Evolutionary conservation across 2,113 vertebrate species (phyloP), one percentile per base, ranked within the genome.

Genomic region (Rousettus leschenaultii): DNA sequence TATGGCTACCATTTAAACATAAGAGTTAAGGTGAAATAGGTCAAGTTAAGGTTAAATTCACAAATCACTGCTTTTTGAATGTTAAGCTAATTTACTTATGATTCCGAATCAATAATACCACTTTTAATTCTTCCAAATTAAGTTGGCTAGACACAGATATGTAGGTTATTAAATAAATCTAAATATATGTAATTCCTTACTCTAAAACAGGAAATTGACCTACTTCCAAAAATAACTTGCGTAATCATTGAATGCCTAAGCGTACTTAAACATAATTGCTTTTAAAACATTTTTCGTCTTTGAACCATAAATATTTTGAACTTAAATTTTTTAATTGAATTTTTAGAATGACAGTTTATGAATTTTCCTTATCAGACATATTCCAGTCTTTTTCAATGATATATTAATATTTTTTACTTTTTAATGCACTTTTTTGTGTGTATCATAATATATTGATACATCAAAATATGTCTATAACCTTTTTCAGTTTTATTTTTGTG

Each of bases 171-270:
- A 83, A 71, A 22, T 93, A 88, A 88, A 65, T 70, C 33, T 89
- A 86, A 97, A 71, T 89, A 82, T 95, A 82, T 89, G 5, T 95
- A 57, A 80, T 92, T 94, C 90, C 21, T 92, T 43, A 87, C 16
- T 89, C 21, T 84, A 66, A 75, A 95, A 26, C 8, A 83, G 43
- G 28, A 80, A 57, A 68, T 92, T 96, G 38, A 88, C 77, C 40
- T 95, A 35, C 35, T 86, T 89, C 43, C 80, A 71, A 95, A 94
- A 94, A 84, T 89, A 35, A 92, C 65, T 92, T 92, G 61, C 93
- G 73, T 38, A 91, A 21, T 95, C 51, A 79, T 74, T 95, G 94
- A 84, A 66, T 91, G 43, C 73, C 22, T 93, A 74, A 88, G 7
- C 12, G 33, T 83, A 57, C 6, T 57, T 96, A 91, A 93, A 48